These are phyloP conservation scores for Pomacea maculata DNA, from an alignment of 1,140 invertebrate genomes.

Conservation along the genomic window DNA sequence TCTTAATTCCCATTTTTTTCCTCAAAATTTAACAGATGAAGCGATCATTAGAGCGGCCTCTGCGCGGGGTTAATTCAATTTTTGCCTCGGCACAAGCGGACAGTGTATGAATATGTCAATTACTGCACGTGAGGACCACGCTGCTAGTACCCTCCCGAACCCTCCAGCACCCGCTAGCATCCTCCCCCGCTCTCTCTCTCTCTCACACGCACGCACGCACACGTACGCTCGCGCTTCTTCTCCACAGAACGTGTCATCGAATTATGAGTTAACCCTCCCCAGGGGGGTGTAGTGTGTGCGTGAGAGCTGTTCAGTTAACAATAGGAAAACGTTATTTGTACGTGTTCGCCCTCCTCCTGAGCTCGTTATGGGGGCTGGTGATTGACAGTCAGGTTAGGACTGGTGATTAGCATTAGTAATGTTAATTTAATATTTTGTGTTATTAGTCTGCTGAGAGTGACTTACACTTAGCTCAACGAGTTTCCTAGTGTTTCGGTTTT, in stretches of 20 bases:
- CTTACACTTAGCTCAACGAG: too few relatives aligned
- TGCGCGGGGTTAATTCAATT: slow-evolving; percentile 28
- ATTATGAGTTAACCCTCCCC: slow-evolving; percentile 25
- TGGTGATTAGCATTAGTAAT: too few relatives aligned
- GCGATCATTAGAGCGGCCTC: slow-evolving; percentile 30
- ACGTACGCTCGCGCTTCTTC: not conserved
- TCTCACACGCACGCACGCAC: too few relatives aligned
- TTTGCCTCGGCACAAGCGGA: slow-evolving; percentile 5
- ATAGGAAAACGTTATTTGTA: too few relatives aligned
- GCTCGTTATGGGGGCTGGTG: not conserved
- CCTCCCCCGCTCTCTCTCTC: not conserved
- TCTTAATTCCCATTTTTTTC: slow-evolving; percentile 25
- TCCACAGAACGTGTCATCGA: slow-evolving; percentile 20
- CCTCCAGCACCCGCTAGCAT: not conserved
- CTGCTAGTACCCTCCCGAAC: not conserved
- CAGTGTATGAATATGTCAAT: slow-evolving; percentile 32
- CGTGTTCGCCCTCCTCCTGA: not conserved
- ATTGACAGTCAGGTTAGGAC: not conserved
- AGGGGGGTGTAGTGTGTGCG: not conserved
- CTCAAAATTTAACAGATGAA: slow-evolving; percentile 29
- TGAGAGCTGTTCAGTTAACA: not conserved
- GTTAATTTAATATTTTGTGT: too few relatives aligned
- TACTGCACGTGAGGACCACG: slow-evolving; percentile 2
- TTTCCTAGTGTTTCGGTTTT: too few relatives aligned
- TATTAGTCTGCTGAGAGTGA: too few relatives aligned